A percentile compares a stretch with the other conserved stretches of the same genome.
These are phyloP conservation scores for Osmoderma eremita DNA, from an alignment of 2,888 invertebrate species.

Conservation along the genomic window DNA sequence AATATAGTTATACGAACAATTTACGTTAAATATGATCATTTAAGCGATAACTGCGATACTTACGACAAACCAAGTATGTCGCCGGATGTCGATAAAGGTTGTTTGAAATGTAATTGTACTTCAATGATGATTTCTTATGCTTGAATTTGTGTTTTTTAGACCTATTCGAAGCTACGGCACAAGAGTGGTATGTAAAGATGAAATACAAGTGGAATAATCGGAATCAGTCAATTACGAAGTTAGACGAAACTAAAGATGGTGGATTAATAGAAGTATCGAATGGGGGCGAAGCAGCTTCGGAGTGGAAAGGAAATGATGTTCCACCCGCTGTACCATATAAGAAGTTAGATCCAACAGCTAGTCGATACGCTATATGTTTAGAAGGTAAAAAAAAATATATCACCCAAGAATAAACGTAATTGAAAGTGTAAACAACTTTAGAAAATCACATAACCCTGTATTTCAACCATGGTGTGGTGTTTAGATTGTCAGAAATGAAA, in stretches of 20 bases:
- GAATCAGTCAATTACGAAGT: conserved; percentile 26
- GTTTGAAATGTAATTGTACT: too few relatives aligned
- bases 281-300: conserved; percentile 39
- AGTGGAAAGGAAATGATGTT: conserved; percentile 37
- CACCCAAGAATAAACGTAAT: too few relatives aligned
- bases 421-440: too few relatives aligned
- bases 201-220: conserved; percentile 57
- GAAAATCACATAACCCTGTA: too few relatives aligned
- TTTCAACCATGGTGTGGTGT: too few relatives aligned
- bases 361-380: conserved; percentile 49
- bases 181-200: conserved; percentile 57
- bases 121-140: not conserved
- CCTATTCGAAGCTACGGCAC: conserved; percentile 50
- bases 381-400: conserved; percentile 45
- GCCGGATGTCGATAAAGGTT: conserved; percentile 42
- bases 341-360: conserved; percentile 56
- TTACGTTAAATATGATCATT: conserved; percentile 68
- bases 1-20: conserved; percentile 64
- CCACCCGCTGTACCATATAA: conserved; percentile 40
- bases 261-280: conserved; percentile 43
- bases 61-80: conserved; percentile 47
- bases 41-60: conserved; percentile 64
- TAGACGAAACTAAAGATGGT: conserved; percentile 42
- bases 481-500: too few relatives aligned
- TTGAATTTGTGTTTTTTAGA: conserved; percentile 47